A percentile compares a stretch with the other conserved stretches of the same genome.
Evolutionary conservation across 1,140 invertebrate genomes (phyloP).

Genomic region (Cyphomyrmex costatus): DNA sequence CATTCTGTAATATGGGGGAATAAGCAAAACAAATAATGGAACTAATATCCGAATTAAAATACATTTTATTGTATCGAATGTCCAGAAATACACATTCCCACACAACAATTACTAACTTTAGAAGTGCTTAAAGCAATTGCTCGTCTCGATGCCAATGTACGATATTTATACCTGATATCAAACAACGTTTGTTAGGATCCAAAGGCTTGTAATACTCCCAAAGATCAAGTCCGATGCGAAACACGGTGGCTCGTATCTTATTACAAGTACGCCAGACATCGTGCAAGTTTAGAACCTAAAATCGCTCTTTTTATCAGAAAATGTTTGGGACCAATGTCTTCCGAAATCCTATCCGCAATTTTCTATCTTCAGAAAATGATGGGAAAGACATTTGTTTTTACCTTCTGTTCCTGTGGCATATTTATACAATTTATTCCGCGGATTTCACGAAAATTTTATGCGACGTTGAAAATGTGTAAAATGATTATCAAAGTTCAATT

Average conservation of each 20-base stretch:
- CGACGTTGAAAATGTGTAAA: not conserved
- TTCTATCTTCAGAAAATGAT: constrained; percentile 30
- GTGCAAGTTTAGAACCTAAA: constrained; percentile 78
- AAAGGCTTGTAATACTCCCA: constrained; percentile 90
- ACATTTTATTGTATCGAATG: not conserved
- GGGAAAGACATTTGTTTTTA: constrained; percentile 21
- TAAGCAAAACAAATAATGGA: not conserved
- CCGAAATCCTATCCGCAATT: not conserved
- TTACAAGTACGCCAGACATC: constrained; percentile 92
- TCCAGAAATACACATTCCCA: constrained; percentile 6
- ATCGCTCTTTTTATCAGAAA: not conserved
- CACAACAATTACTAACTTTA: constrained; percentile 17
- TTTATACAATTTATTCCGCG: constrained; percentile 1
- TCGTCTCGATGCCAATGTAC: not conserved
- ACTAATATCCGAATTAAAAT: not conserved
- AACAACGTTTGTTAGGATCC: constrained; percentile 89
- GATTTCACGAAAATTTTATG: constrained; percentile 37
- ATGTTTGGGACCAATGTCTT: not conserved
- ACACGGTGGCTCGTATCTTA: constrained; percentile 91
- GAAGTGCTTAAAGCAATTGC: constrained; percentile 3
- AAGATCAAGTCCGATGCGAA: constrained; percentile 90
- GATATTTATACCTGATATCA: constrained; percentile 89
- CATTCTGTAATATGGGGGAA: not conserved
- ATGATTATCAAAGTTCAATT: constrained; percentile 2
- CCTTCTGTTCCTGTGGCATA: constrained; percentile 69